These are phyloP conservation scores for Hirundichthys speculiger DNA, from an alignment of 2,113 vertebrate genomes.

Conservation along the genomic window DNA sequence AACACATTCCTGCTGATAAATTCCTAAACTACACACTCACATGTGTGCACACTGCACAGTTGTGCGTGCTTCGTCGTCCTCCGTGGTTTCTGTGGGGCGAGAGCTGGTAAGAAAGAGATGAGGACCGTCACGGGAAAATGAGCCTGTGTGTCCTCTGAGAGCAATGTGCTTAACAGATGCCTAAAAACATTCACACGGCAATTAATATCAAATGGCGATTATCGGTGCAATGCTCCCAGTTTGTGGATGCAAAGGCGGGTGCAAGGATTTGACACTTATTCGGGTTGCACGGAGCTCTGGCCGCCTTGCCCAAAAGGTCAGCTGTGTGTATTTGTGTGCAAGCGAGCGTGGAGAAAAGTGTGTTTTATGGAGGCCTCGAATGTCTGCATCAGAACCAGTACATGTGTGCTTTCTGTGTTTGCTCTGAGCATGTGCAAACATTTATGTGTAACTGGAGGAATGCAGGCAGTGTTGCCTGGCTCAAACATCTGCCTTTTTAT, in stretches of 20 bases:
- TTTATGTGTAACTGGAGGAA: conserved; percentile 60
- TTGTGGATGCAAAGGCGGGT: neutral
- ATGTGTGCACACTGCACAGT: too few species aligned
- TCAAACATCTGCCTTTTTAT: conserved; percentile 25
- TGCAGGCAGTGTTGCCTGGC: conserved; percentile 37
- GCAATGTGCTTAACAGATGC: conserved; percentile 31
- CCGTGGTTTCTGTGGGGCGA: too few species aligned
- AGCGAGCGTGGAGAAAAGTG: neutral
- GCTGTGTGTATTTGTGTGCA: conserved; percentile 4
- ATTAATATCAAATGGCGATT: conserved; percentile 43
- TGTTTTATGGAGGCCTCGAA: conserved; percentile 15
- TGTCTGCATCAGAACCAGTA: conserved; percentile 8
- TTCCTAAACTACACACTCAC: too few species aligned
- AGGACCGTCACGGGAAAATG: too few species aligned
- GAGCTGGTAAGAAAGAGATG: neutral
- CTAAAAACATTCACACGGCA: conserved; percentile 35
- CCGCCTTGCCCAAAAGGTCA: neutral
- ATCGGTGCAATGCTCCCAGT: neutral
- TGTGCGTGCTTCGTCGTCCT: too few species aligned
- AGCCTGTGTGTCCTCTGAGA: too few species aligned
- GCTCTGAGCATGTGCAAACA: conserved; percentile 51
- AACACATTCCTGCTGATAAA: too few species aligned
- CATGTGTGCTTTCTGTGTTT: conserved; percentile 43
- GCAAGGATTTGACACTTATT: conserved; percentile 5
- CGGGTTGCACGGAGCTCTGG: too few species aligned